phyloP scores from a whole-genome alignment of 1,140 invertebrate genomes.

The Carposina sasakii region DNA sequence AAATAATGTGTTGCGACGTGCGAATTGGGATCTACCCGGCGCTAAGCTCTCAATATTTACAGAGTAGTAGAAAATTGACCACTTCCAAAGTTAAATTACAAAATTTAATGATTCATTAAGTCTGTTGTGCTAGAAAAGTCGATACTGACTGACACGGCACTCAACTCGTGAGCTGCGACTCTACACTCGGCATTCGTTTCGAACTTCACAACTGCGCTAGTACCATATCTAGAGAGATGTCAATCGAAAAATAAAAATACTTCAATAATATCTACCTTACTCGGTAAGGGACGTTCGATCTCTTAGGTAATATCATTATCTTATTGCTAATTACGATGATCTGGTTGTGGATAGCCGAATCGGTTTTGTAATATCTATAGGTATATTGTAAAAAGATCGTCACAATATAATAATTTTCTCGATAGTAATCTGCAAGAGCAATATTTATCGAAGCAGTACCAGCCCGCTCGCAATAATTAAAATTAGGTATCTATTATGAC shows the following conservation, averaged over 20 bases:
- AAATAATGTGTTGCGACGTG: conserved; percentile 52
- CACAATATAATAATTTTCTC: conserved; percentile 33
- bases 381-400: conserved; percentile 39
- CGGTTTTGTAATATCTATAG: conserved; percentile 18
- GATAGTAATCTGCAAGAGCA: conserved; percentile 43
- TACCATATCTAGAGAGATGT: conserved; percentile 53
- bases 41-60: conserved; percentile 69
- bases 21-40: conserved; percentile 58
- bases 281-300: conserved; percentile 71
- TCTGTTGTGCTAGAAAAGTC: conserved; percentile 63
- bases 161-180: conserved; percentile 12
- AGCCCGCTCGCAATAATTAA: conserved; percentile 46
- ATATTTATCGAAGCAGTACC: conserved; percentile 55
- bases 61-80: conserved; percentile 69
- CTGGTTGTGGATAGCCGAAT: conserved; percentile 57
- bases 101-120: conserved; percentile 54
- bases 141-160: conserved; percentile 50
- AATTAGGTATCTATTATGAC: conserved; percentile 13
- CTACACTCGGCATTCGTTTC: not conserved
- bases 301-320: conserved; percentile 68
- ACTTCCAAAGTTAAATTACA: conserved; percentile 68
- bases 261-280: conserved; percentile 69
- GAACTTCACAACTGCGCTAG: conserved; percentile 28
- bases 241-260: conserved; percentile 64
- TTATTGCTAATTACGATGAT: conserved; percentile 66